Evolutionary conservation across 2,797 vertebrate species (phyloP), one percentile per base, ranked within the genome.

Genomic region (Ispidina picta): DNA sequence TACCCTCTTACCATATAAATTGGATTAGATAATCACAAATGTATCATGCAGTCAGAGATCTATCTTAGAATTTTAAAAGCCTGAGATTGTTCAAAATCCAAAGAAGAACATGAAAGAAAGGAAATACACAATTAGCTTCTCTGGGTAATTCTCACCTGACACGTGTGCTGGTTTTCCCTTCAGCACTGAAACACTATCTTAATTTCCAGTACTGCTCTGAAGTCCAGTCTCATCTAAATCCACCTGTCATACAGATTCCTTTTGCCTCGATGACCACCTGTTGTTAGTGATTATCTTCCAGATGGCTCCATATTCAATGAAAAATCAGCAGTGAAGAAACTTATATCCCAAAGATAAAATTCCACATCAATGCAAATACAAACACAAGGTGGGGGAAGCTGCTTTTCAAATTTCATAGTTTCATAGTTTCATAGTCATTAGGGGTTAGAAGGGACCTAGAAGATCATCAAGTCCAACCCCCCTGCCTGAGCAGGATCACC

Each of bases 1-100:
- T 60, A 29, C 44, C 71, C 66, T 81, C 78, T 90, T 88, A 86
- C 60, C 63, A 86, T 74, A 71, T 55, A 93, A 93, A 95, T 55
- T 89, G 46, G 62, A 89, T 75, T 80, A 69, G 49, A 86, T 91
- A 90, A 89, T 92, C 75, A 62, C 37, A 80, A 29, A 73, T 86
- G 52, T 78, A 37, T 62, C 37, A 66, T 55, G 68, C 41, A 86
- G 29, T 56, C 69, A 73, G 68, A 90, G 69, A 75, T 13, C 29
- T 52, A 82, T 59, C 89, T 74, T 22, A 48, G 74, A 62, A 84
- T 92, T 80, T 86, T 88, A 68, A 75, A 94, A 83, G 46, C 17
- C 65, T 19, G 11, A 86, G 28, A 89, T 86, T 90, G 65, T 54
- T 88, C 58, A 76, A 68, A 93, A 43, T 51, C 59, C 29, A 26